A percentile compares a stretch with the other conserved stretches of the same genome.
Evolutionary conservation across 2,888 invertebrate genomes (phyloP).

Genomic region (Sinelater perroti): DNA sequence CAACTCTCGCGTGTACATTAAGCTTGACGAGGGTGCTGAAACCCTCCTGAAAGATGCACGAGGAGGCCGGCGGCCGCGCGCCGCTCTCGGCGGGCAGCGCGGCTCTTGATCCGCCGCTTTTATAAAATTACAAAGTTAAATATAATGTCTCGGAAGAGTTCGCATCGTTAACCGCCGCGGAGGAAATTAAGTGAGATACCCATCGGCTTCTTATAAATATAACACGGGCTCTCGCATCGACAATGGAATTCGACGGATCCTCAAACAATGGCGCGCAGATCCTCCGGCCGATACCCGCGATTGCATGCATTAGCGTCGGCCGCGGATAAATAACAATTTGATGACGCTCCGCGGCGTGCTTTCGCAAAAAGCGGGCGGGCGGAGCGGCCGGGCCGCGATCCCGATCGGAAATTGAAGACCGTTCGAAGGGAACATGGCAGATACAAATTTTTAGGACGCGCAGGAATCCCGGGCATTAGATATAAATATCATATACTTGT

Average conservation of each 20-base stretch:
- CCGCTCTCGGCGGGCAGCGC: too few species aligned
- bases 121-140: constrained; percentile 6
- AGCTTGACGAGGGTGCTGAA: constrained; percentile 14
- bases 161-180: constrained; percentile 48
- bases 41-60: constrained; percentile 5
- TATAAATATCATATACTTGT: constrained; percentile 36
- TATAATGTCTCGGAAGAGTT: constrained; percentile 24
- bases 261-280: constrained; percentile 54
- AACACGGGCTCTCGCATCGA: constrained; percentile 43
- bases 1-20: constrained; percentile 8
- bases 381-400: background rate
- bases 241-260: constrained; percentile 58
- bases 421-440: constrained; percentile 32
- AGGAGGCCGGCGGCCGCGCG: too few species aligned
- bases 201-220: constrained; percentile 39
- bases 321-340: constrained; percentile 53
- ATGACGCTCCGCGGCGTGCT: constrained; percentile 43
- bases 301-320: constrained; percentile 54
- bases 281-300: constrained; percentile 52
- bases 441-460: constrained; percentile 44
- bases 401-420: background rate
- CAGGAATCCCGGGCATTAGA: constrained; percentile 41
- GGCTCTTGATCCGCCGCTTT: too few species aligned
- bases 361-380: constrained; percentile 23
- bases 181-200: constrained; percentile 47